phyloP scores from a whole-genome alignment of 2,797 vertebrate species.

The Aratinga solstitialis region DNA sequence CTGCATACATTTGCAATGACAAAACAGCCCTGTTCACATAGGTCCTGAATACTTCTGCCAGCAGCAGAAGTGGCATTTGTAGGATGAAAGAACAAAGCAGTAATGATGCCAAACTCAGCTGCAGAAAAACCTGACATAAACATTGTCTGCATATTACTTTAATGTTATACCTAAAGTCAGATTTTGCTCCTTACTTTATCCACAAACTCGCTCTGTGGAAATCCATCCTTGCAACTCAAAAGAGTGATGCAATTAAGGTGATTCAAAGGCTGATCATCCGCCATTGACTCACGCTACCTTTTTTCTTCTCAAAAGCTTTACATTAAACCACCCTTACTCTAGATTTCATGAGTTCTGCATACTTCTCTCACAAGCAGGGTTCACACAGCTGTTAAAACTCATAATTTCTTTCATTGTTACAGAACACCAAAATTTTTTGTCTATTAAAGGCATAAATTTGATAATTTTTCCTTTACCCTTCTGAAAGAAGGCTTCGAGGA shows the following conservation, averaged over 20 bases:
- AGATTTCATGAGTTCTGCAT: not conserved
- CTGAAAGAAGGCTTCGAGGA: slow-evolving; percentile 4
- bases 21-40: not conserved
- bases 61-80: not conserved
- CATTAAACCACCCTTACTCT: not conserved
- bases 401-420: not conserved
- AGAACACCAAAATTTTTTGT: not conserved
- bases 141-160: not conserved
- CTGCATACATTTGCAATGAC: not conserved
- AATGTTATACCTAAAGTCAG: not conserved
- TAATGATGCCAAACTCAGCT: not conserved
- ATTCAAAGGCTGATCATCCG: not conserved
- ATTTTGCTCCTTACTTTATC: not conserved
- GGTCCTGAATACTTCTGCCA: not conserved
- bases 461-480: not conserved
- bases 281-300: not conserved
- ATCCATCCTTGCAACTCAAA: not conserved
- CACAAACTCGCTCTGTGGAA: not conserved
- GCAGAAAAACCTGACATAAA: not conserved
- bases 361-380: not conserved
- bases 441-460: slow-evolving; percentile 6
- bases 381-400: not conserved
- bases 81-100: not conserved
- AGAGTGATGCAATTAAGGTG: not conserved
- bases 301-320: not conserved